phyloP scores from a whole-genome alignment of 2,888 invertebrate species.

The Hoplodrina ambigua region DNA sequence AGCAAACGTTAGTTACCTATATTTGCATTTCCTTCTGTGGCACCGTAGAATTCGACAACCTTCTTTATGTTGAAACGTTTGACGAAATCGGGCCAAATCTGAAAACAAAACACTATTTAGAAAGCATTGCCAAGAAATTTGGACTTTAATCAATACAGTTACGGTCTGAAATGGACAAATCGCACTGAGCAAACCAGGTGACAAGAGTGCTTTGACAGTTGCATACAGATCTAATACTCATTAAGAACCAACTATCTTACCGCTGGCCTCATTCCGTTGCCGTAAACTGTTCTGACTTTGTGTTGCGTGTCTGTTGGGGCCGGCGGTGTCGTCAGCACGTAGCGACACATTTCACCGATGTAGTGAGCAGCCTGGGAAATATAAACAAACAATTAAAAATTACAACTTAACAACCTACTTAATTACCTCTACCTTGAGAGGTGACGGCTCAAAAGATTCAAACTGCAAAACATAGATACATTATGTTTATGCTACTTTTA shows the following conservation, averaged over 20 bases:
- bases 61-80: constrained; percentile 95
- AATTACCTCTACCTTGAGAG: background rate
- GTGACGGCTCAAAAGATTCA: background rate
- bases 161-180: background rate
- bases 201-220: no score
- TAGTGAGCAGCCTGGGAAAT: constrained; percentile 94
- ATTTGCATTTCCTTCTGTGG: constrained; percentile 99
- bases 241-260: constrained; percentile 68
- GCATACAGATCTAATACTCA: no score
- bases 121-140: background rate
- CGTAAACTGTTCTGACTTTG: constrained; percentile 95
- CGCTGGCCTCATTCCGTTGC: constrained; percentile 97
- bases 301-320: constrained; percentile 94
- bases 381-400: background rate
- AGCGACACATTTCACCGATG: constrained; percentile 97
- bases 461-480: background rate
- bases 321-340: constrained; percentile 93
- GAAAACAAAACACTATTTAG: constrained; percentile 69
- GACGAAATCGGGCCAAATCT: constrained; percentile 98
- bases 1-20: constrained; percentile 91
- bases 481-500: background rate
- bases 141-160: background rate
- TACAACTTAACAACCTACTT: background rate
- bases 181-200: no score
- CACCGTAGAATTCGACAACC: constrained; percentile 98